Percentiles rank a stretch among this genome's conserved stretches.
phyloP scores from a whole-genome alignment of 2,797 vertebrate species.

The Cossypha polioptera region DNA sequence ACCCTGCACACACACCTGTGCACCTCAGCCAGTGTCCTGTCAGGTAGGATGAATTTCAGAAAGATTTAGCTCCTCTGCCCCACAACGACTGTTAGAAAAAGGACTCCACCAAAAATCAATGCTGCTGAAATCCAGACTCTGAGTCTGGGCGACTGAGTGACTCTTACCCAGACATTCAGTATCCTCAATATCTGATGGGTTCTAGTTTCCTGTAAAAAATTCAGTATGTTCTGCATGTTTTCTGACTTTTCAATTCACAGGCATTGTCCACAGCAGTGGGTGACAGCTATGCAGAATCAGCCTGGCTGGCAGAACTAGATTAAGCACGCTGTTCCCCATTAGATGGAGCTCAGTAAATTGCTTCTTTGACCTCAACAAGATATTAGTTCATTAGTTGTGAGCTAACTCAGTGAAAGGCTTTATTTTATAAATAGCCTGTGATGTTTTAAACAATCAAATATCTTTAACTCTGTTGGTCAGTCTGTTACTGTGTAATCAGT shows the following conservation, averaged over 20 bases:
- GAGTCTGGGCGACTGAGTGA: neutral
- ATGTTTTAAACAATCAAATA: neutral
- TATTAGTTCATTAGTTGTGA: neutral
- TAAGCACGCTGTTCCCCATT: neutral
- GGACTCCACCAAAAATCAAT: neutral
- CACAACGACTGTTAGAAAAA: neutral
- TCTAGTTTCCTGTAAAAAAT: neutral
- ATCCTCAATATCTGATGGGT: neutral
- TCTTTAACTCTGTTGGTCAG: neutral
- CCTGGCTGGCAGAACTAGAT: neutral
- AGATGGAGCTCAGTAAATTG: neutral
- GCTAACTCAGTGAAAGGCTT: neutral
- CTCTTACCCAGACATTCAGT: neutral
- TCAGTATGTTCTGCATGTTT: neutral
- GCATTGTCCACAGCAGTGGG: neutral
- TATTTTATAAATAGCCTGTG: neutral
- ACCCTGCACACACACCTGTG: neutral
- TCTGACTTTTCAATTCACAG: neutral
- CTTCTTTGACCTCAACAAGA: neutral
- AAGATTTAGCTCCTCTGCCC: neutral
- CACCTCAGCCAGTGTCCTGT: neutral
- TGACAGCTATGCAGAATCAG: neutral
- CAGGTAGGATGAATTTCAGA: neutral
- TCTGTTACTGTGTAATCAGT: neutral
- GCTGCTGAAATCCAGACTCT: neutral